Conservation (phyloP, 1,140 invertebrate species). For the Trichomalopsis sarcophagae region DNA sequence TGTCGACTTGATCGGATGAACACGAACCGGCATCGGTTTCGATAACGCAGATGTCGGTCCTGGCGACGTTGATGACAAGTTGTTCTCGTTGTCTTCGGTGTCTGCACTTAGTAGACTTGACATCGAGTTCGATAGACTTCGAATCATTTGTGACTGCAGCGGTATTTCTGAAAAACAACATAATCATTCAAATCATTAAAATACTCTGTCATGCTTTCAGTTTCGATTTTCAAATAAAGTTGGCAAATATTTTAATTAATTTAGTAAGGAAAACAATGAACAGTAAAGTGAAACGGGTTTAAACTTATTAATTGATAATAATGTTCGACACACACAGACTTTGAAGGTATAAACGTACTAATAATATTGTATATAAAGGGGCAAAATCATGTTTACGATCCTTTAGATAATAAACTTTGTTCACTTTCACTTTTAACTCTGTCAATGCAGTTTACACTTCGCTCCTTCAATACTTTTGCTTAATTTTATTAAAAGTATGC, state of each 20-base stretch:
- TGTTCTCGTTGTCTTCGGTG: constrained; percentile 61
- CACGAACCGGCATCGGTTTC: constrained; percentile 70
- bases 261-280: too few relatives aligned
- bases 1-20: constrained; percentile 71
- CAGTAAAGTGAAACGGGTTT: neutral
- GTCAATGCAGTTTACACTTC: neutral
- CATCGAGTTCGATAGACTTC: constrained; percentile 72
- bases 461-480: neutral
- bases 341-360: neutral
- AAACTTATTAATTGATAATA: neutral
- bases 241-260: neutral
- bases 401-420: neutral
- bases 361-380: neutral
- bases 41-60: constrained; percentile 60
- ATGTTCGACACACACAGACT: neutral
- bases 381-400: neutral
- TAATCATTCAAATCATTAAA: neutral
- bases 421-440: neutral
- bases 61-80: constrained; percentile 61
- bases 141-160: constrained; percentile 68
- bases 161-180: constrained; percentile 64
- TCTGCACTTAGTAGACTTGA: constrained; percentile 64
- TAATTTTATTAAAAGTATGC: neutral
- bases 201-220: neutral
- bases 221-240: neutral